Evolutionary conservation across 2,113 vertebrate species (phyloP), one percentile per base, ranked within the genome.

Genomic region (Orthonyx spaldingii): DNA sequence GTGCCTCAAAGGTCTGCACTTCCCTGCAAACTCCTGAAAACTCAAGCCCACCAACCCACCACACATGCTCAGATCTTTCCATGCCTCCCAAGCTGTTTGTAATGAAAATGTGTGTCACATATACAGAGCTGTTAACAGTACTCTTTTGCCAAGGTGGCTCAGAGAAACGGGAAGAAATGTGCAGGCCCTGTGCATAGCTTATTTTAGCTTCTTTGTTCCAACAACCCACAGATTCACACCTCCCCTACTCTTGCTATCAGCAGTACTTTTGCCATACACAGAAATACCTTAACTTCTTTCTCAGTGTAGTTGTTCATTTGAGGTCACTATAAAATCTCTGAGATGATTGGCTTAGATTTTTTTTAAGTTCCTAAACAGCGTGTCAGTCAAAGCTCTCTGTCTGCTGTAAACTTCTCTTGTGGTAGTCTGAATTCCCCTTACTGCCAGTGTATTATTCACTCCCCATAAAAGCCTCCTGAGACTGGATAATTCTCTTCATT

Each of bases 181-280:
- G 22, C 72, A 89, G 59, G 37, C 66, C 77, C 41, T 26, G 39
- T 46, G 28, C 63, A 44, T 3, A 61, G 60, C 64, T 94, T 94
- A 61, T 90, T 92, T 89, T 86, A 75, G 47, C 35, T 63, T 81
- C 80, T 52, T 84, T 87, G 64, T 93, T 91, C 61, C 84, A 94
- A 64, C 24, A 77, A 81, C 61, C 64, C 63, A 66, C 35, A 89
- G 61, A 46, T 84, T 86, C 89, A 94, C 92, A 88, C 27, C 39
- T 93, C 86, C 68, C 47, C 70, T 94, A 87, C 47, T 78, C 75
- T 71, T 68, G 41, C 69, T 49, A 46, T 89, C 56, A 6, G 16
- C 39, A 70, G 64, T 52, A 78, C 71, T 95, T 93, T 94, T 95
- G 76, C 89, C 91, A 78, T 89, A 92, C 94, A 92, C 89, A 95